phyloP scores from a whole-genome alignment of 2,888 invertebrate species.

The Tetanocera ferruginea region DNA sequence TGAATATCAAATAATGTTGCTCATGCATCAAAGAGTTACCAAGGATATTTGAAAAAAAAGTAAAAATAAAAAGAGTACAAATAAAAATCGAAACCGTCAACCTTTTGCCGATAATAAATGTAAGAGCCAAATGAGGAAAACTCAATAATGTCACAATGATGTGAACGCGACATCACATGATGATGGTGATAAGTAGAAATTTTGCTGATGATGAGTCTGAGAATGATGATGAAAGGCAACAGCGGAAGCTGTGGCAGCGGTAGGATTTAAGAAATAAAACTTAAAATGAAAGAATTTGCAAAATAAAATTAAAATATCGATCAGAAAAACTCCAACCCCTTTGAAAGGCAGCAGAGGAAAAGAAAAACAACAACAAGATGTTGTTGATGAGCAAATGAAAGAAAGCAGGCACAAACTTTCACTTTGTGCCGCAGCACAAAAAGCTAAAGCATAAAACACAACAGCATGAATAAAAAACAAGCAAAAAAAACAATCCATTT shows the following conservation, averaged over 20 bases:
- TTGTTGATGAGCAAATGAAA: no score
- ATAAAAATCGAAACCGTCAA: neutral
- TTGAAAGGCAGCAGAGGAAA: neutral
- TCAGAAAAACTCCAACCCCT: constrained; percentile 9
- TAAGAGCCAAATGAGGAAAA: neutral
- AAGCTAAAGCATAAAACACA: neutral
- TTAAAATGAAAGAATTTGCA: neutral
- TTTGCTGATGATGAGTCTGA: constrained; percentile 20
- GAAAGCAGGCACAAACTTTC: neutral
- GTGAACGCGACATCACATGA: neutral
- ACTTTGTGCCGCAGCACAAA: neutral
- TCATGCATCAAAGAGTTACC: constrained; percentile 32
- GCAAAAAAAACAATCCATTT: no score
- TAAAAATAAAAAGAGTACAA: neutral
- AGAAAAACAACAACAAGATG: neutral
- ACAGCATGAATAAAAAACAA: no score
- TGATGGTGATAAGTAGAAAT: constrained; percentile 20
- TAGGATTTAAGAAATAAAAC: neutral
- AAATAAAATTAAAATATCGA: constrained; percentile 28
- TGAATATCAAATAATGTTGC: neutral
- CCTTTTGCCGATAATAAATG: neutral
- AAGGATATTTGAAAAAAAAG: constrained; percentile 29
- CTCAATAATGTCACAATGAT: neutral
- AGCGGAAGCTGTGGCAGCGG: neutral
- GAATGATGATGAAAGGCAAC: constrained; percentile 39